Conservation (phyloP, 2,797 vertebrate species). For the Poecilia picta region DNA sequence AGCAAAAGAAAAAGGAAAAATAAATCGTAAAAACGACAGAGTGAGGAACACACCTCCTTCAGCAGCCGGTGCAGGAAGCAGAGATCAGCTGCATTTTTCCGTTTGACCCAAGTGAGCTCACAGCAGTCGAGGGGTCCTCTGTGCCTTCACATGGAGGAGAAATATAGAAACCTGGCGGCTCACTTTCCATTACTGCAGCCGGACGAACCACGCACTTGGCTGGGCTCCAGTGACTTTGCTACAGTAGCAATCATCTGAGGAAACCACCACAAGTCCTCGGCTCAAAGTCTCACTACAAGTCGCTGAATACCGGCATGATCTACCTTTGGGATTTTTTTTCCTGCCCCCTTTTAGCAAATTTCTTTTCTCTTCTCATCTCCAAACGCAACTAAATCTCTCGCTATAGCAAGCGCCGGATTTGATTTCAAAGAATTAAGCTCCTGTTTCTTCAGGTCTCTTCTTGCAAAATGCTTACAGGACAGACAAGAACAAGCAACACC, state of each 20-base stretch:
- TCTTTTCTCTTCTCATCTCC: constrained; percentile 9
- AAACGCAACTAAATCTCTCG: constrained; percentile 3
- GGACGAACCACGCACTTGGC: constrained; percentile 57
- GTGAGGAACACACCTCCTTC: constrained; percentile 34
- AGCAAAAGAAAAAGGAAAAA: background rate
- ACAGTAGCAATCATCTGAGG: constrained; percentile 67
- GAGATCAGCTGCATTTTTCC: constrained; percentile 47
- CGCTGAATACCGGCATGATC: constrained; percentile 48
- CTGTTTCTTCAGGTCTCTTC: constrained; percentile 39
- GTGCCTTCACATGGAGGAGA: constrained; percentile 50
- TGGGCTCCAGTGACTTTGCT: constrained; percentile 57
- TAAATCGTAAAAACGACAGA: constrained; percentile 25
- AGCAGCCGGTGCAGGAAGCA: constrained; percentile 8
- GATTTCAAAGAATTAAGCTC: constrained; percentile 21
- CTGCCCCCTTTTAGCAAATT: background rate
- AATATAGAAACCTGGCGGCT: constrained; percentile 50
- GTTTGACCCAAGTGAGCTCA: constrained; percentile 39
- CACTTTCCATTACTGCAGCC: constrained; percentile 72
- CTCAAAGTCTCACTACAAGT: constrained; percentile 47
- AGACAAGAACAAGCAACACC: constrained; percentile 36
- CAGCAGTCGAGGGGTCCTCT: constrained; percentile 45
- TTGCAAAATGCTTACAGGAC: constrained; percentile 30
- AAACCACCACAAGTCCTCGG: constrained; percentile 46
- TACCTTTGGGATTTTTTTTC: constrained; percentile 10
- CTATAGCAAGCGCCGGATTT: background rate